Conservation (phyloP, 2,797 vertebrate species). For the Anabacerthia variegaticeps region DNA sequence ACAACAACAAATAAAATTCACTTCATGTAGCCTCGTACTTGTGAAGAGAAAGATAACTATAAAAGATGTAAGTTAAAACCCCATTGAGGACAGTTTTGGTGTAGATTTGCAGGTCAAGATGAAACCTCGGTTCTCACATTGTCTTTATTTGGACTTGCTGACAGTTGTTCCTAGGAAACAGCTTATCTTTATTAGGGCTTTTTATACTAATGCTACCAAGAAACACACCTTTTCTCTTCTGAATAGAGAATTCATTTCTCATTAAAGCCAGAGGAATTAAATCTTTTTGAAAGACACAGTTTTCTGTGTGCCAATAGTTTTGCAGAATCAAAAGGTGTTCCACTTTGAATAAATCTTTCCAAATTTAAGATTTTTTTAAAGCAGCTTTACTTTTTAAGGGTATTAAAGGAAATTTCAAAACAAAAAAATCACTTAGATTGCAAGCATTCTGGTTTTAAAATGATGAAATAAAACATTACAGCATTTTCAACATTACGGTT, state of each 20-base stretch:
- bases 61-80: neutral
- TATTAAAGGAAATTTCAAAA: slow-evolving; percentile 33
- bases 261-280: slow-evolving; percentile 1
- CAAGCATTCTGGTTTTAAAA: slow-evolving; percentile 23
- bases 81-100: neutral
- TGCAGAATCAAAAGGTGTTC: neutral
- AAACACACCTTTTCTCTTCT: neutral
- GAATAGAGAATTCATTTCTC: neutral
- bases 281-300: neutral
- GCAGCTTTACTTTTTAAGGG: neutral
- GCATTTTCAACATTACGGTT: slow-evolving; percentile 32
- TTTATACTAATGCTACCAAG: neutral
- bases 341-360: neutral
- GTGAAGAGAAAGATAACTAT: neutral
- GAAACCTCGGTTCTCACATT: neutral
- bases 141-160: neutral
- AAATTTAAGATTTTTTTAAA: neutral
- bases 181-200: neutral
- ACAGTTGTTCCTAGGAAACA: neutral
- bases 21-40: neutral
- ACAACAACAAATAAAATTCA: neutral
- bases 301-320: neutral
- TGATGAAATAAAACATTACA: slow-evolving; percentile 44
- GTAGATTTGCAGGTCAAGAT: neutral
- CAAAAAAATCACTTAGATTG: slow-evolving; percentile 8